A percentile compares a stretch with the other conserved stretches of the same genome.
Conservation (phyloP, 2,113 vertebrate genomes). For the Chaenogobius annularis region DNA sequence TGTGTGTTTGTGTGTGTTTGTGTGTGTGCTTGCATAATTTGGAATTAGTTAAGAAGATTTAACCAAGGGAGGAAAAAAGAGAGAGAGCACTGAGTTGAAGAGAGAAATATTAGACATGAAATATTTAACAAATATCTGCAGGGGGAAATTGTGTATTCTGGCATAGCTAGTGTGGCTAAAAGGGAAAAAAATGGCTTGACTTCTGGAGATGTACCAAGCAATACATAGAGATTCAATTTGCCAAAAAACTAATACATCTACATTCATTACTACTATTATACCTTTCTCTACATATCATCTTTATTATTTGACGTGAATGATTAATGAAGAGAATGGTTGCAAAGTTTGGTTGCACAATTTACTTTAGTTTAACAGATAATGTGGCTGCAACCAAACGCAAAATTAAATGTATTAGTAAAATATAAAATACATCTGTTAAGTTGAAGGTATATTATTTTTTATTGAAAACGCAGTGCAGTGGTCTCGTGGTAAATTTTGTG, state of each 20-base stretch:
- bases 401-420: background rate
- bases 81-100: constrained; percentile 49
- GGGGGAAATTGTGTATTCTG: constrained; percentile 20
- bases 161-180: background rate
- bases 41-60: constrained; percentile 36
- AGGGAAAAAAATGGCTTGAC: background rate
- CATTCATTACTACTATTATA: no score
- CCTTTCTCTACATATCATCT: no score
- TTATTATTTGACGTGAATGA: no score
- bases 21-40: constrained; percentile 23
- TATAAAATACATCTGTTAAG: no score
- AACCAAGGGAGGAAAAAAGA: constrained; percentile 37
- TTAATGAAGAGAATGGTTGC: no score
- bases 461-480: background rate
- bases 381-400: background rate
- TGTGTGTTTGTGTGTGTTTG: no score
- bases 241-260: no score
- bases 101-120: constrained; percentile 67
- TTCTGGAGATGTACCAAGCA: background rate
- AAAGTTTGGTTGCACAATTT: no score
- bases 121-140: constrained; percentile 76
- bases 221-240: background rate
- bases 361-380: background rate
- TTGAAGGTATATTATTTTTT: no score
- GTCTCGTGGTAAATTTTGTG: background rate